Evolutionary conservation across 2,113 vertebrate genomes (phyloP).

Genomic region (Ciconia maguari): DNA sequence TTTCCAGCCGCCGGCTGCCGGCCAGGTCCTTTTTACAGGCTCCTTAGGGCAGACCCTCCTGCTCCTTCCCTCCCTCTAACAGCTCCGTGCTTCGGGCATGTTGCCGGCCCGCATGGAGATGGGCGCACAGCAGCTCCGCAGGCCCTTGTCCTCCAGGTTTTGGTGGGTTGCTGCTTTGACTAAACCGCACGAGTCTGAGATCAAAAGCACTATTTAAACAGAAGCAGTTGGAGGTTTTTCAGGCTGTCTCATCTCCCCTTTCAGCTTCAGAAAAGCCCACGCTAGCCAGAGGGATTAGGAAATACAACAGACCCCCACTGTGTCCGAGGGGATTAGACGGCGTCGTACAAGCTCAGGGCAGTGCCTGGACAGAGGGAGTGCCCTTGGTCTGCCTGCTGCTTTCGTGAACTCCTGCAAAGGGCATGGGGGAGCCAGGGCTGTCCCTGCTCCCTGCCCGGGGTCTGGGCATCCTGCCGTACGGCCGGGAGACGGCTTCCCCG

Average conservation of each 20-base stretch:
- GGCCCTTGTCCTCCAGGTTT: neutral
- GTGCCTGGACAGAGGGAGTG: neutral
- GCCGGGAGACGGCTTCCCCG: neutral
- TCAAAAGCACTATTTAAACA: neutral
- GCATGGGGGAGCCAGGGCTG: neutral
- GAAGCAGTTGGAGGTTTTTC: neutral
- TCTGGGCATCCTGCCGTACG: fast-evolving
- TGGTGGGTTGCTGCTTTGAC: neutral
- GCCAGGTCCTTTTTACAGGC: neutral
- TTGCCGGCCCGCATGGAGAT: fast-evolving
- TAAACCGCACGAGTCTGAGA: neutral
- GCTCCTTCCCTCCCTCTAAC: neutral
- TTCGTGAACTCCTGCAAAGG: neutral
- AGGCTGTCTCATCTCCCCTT: neutral
- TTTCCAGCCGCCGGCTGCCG: neutral
- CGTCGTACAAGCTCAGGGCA: neutral
- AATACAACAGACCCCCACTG: neutral
- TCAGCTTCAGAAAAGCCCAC: neutral
- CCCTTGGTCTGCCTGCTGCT: neutral
- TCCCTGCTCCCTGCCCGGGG: neutral
- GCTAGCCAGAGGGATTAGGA: neutral
- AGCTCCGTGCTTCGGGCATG: neutral
- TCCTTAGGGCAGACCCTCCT: neutral
- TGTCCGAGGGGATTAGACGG: neutral
- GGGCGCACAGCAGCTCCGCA: neutral